A percentile compares a stretch with the other conserved stretches of the same genome.
Evolutionary conservation across 2,113 vertebrate species (phyloP).

Genomic region (Hypanus sabinus): DNA sequence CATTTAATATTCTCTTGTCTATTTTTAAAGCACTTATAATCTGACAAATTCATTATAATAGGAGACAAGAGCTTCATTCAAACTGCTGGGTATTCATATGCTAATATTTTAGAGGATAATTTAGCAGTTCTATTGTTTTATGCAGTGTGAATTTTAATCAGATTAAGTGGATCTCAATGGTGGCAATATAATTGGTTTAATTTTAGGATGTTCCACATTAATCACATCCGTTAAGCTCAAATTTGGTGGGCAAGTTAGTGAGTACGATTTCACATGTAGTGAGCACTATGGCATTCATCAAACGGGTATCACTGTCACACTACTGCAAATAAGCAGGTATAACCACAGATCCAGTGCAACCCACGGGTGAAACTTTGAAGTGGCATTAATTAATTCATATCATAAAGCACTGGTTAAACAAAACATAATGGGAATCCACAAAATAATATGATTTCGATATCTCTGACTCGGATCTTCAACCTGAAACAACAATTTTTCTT

Average conservation of each 20-base stretch:
- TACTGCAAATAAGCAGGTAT: neutral
- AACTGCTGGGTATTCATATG: neutral
- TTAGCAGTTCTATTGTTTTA: neutral
- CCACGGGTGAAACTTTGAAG: neutral
- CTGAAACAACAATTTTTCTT: too few species aligned
- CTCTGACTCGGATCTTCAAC: too few species aligned
- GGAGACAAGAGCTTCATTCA: neutral
- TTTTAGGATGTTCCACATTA: neutral
- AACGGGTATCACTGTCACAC: neutral
- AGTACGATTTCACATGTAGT: neutral
- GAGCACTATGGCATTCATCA: neutral
- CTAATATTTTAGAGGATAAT: neutral
- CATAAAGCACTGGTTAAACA: neutral
- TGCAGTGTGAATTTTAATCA: neutral
- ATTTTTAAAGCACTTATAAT: neutral
- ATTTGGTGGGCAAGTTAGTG: neutral
- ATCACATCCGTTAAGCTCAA: neutral
- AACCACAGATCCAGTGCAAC: neutral
- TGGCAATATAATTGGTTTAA: neutral
- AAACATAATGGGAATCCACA: neutral
- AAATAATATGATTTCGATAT: neutral
- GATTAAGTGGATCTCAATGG: slow-evolving; percentile 14
- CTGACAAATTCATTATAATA: neutral
- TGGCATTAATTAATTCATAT: too few species aligned
- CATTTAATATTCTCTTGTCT: neutral